Evolutionary conservation across 1,140 invertebrate genomes (phyloP), one percentile per base, ranked within the genome.

Genomic region (Ceratosolen fusciceps): DNA sequence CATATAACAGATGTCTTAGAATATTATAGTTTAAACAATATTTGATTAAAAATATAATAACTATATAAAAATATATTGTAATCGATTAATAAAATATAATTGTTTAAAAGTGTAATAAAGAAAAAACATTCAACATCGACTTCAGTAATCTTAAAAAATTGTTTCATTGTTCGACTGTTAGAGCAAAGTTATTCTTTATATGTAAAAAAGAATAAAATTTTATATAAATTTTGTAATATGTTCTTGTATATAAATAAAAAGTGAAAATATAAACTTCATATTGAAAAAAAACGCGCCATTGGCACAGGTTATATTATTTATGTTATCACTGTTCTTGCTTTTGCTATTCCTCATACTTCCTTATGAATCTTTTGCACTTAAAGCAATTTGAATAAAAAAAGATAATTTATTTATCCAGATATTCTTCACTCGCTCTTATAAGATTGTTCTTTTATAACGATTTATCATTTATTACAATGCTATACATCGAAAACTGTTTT

Each of bases 401-500:
- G 10, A 78, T 34, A 79, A 56, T 74, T 31, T 12, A n/a, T 52
- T 49, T 47, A 37, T n/a, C 52, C 39, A 12, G 12, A 56, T 54
- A 31, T 47, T 54, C 49, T 56, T 31, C 49, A 24, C 31, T 60
- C 47, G 37, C 37, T 77, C 9, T 37, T n/a, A 3, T 47, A 12
- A 19, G 7, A 26, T 47, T 43, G 5, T 29, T 62, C 26, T 62
- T 21, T 29, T 58, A 43, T 19, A 49, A 72, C n/a, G 26, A 73
- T 54, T 78, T 43, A 31, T 26, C 26, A 56, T 73, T 74, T 74
- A 56, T 79, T 88, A 88, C 86, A 89, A 89, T 88, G 85, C 87
- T 90, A 87, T 88, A 89, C 86, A 89, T 87, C 87, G 81, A 89
- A 85, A 71, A 77, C 26, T 58, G 39, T 73, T 19, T 73, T 67